Base-by-base conservation (phyloP, 2,113 vertebrate species). In the Vombatus ursinus region DNA sequence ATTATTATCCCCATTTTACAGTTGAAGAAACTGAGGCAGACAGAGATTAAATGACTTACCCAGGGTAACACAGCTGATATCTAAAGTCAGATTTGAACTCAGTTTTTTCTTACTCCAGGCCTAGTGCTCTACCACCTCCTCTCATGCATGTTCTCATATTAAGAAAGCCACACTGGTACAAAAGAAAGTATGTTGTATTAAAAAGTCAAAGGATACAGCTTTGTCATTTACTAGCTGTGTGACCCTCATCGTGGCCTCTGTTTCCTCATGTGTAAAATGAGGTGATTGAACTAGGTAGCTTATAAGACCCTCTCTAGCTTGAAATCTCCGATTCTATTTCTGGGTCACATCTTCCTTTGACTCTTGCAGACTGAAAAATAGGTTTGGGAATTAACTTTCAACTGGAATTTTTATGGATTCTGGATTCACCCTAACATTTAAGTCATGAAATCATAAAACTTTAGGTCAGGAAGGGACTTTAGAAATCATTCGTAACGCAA, bases 371-470 rank as follows among this genome's bases (percentile, higher is more conserved):
- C 28, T 44, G 14, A 19, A 84, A 84, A 84, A 84, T 84, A 44
- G 68, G n/a, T 84, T 44, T 84, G n/a, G 6, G 44, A 84, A 44
- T 84, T n/a, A 44, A 52, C 92, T 92, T 96, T 94, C 91, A 54
- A 8, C 31, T 50, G 12, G n/a, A 92, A 16, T 95, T 94, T 53
- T 94, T 77, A 92, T 91, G 26, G 19, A 92, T 53, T 96, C 96
- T 22, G 50, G 44, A 92, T 90, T 48, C 90, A 93, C 77, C 91
- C 4, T 91, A 95, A 68, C 31, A 84, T 84, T 44, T 84, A 84
- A 44, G n/a, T 44, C 68, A 84, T 44, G n/a, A 44, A 44, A 84
- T 84, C n/a, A 84, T 44, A 19, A 16, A 44, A n/a, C 68, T 84
- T 84, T 44, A 44, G 19, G 19, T 84, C 68, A 84, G n/a, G n/a